Percentiles rank a stretch among this genome's conserved stretches.
Evolutionary conservation across 2,113 vertebrate genomes (phyloP).

Genomic region (Myrmophylax atrothorax): DNA sequence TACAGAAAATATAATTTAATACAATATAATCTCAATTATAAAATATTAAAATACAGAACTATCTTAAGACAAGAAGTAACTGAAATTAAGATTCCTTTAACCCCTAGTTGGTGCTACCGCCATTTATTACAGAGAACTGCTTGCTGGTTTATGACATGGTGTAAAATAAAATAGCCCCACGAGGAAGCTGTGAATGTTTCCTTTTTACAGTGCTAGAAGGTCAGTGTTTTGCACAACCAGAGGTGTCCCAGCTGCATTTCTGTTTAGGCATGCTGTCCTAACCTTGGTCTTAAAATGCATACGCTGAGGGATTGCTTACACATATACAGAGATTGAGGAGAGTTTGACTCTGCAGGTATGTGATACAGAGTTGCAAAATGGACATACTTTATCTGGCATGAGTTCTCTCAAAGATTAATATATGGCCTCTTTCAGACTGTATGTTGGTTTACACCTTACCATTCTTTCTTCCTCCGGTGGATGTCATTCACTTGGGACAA

Average conservation of each 20-base stretch:
- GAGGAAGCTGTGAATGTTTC: background rate
- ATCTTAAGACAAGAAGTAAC: background rate
- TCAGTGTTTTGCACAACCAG: background rate
- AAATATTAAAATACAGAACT: background rate
- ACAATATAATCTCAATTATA: background rate
- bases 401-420: background rate
- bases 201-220: background rate
- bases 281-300: background rate
- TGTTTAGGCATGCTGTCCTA: background rate
- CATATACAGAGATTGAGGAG: background rate
- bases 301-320: background rate
- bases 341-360: background rate
- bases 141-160: background rate
- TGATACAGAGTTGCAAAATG: background rate
- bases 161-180: background rate
- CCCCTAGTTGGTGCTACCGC: background rate
- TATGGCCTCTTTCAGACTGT: background rate
- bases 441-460: background rate
- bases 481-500: background rate
- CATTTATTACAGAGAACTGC: background rate
- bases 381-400: background rate
- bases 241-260: background rate
- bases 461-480: background rate
- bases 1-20: background rate
- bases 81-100: background rate